Evolutionary conservation across 2,888 invertebrate species (phyloP).

Genomic region (Tolmerus cingulatus): DNA sequence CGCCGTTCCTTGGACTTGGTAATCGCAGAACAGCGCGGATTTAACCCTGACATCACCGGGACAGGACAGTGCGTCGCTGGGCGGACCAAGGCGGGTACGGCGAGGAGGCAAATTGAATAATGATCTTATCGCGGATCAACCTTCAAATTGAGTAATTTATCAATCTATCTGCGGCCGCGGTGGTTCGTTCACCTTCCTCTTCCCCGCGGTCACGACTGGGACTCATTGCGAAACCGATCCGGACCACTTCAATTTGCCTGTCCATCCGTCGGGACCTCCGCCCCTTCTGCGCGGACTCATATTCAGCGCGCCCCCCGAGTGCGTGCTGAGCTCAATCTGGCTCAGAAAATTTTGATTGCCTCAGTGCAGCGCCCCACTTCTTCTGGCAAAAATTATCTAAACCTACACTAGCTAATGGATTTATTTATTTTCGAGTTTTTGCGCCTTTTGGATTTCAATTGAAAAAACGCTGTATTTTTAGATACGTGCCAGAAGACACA

Average conservation of each 20-base stretch:
- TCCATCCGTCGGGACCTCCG: neutral
- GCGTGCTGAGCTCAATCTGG: neutral
- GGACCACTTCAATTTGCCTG: neutral
- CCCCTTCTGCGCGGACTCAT: neutral
- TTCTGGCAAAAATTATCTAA: neutral
- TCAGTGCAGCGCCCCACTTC: neutral
- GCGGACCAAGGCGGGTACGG: neutral
- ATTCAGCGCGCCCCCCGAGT: neutral
- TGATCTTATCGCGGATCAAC: slow-evolving; percentile 13
- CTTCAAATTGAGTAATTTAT: slow-evolving; percentile 32
- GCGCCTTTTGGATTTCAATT: neutral
- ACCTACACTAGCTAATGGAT: neutral
- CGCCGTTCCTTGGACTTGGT: neutral
- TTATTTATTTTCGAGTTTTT: neutral
- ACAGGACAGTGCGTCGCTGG: neutral
- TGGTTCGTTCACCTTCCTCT: slow-evolving; percentile 17
- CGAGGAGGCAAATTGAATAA: slow-evolving; percentile 17
- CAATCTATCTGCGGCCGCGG: neutral
- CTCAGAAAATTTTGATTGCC: neutral
- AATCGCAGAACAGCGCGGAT: neutral
- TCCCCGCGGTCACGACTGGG: neutral
- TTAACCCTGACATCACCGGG: slow-evolving; percentile 12
- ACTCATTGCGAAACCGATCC: neutral
- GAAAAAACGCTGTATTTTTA: neutral
- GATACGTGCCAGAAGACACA: neutral